These are phyloP conservation scores for Podilymbus podiceps DNA, from an alignment of 2,113 vertebrate genomes.

Conservation along the genomic window DNA sequence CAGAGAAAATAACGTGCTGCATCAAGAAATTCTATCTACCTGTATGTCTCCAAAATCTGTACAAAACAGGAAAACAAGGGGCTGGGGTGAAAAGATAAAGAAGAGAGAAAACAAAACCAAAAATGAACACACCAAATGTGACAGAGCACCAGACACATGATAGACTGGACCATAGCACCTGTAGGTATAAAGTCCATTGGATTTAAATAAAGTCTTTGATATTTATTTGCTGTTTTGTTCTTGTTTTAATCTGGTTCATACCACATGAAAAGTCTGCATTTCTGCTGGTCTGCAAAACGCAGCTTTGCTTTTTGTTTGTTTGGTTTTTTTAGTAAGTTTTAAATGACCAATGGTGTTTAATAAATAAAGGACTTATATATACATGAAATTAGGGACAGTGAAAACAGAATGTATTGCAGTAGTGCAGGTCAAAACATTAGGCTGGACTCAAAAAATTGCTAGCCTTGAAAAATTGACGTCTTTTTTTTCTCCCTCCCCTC, in stretches of 20 bases:
- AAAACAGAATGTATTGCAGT: constrained; percentile 46
- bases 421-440: constrained; percentile 23
- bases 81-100: background rate
- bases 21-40: background rate
- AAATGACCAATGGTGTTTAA: constrained; percentile 74
- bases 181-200: constrained; percentile 38
- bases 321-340: background rate
- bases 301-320: constrained; percentile 17
- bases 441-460: constrained; percentile 56
- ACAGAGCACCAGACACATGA: constrained; percentile 31
- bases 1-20: constrained; percentile 6
- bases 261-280: background rate
- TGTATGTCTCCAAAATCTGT: constrained; percentile 37
- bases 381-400: constrained; percentile 62
- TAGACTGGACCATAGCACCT: constrained; percentile 54
- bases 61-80: constrained; percentile 3
- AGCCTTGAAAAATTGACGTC: constrained; percentile 34
- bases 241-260: background rate
- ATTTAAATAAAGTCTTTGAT: background rate
- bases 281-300: constrained; percentile 5
- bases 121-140: background rate
- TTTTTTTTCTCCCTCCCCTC: background rate
- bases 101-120: background rate
- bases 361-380: constrained; percentile 82
- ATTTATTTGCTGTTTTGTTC: background rate